Evolutionary conservation across 2,888 invertebrate genomes (phyloP), one percentile per base, ranked within the genome.

Genomic region (Hoplodrina blanda): DNA sequence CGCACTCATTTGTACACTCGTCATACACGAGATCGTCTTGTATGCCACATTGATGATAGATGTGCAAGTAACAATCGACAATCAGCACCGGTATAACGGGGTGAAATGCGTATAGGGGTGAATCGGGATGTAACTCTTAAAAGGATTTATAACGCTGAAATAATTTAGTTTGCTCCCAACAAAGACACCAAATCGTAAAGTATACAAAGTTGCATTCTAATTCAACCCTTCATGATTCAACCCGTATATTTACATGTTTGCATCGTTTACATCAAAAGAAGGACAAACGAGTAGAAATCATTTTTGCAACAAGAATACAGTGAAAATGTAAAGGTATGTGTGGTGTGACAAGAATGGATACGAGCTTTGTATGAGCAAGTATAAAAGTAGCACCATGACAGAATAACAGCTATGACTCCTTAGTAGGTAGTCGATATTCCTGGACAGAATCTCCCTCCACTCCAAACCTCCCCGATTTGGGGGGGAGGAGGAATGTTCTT

Each of bases 1-100:
- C 6, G 46, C 10, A 46, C 76, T 78, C 78, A 82, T 82, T 83
- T 68, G 60, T 60, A 81, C 55, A 49, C 81, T 54, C 25, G 62
- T 41, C 81, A 67, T 67, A n/a, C 33, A 15, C n/a, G 50, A 63
- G 64, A 56, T 62, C 20, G 50, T 61, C 75, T 55, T 76, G 76
- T 54, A 59, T 80, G 49, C 53, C 67, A 75, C 54, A 41, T 73
- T 62, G 79, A 74, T 78, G 67, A 62, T 55, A 57, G 62, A 63
- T 72, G 53, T 53, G 62, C 37, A 55, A 67, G 64, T 53, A 76
- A 78, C 75, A 64, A 75, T 72, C 50, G 61, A 66, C 68, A 52
- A 62, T 64, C 62, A 49, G 54, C 62, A 33, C 20, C 37, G 8
- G 37, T 37, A 37, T 8, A 37, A 37, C 37, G 37, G 37, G 37